A percentile compares a stretch with the other conserved stretches of the same genome.
Evolutionary conservation across 2,797 vertebrate species (phyloP).

Genomic region (Melanotaenia pygmaea): DNA sequence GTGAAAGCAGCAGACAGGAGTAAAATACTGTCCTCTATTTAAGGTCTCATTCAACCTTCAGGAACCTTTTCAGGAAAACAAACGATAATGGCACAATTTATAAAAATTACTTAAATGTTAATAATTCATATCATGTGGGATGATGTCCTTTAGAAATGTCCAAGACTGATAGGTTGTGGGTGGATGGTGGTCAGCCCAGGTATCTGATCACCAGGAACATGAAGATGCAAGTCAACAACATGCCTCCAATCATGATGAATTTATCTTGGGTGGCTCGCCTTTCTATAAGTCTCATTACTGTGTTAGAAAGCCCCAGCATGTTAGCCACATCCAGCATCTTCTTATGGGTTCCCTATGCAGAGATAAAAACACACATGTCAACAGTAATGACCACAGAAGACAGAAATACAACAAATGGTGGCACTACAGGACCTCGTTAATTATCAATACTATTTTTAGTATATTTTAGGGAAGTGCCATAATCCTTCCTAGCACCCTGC

Average conservation of each 20-base stretch:
- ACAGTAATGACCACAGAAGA: background rate
- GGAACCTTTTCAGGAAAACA: background rate
- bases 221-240: conserved; percentile 93
- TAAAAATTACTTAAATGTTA: conserved; percentile 32
- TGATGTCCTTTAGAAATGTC: conserved; percentile 58
- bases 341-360: conserved; percentile 91
- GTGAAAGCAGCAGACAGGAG: conserved; percentile 16
- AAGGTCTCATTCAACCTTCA: conserved; percentile 15
- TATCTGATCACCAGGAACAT: conserved; percentile 94
- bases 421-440: conserved; percentile 12
- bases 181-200: conserved; percentile 85
- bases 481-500: conserved; percentile 49
- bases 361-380: conserved; percentile 24
- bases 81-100: conserved; percentile 36
- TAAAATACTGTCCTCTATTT: conserved; percentile 59
- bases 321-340: conserved; percentile 98
- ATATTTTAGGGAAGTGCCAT: conserved; percentile 48
- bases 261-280: conserved; percentile 96
- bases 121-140: conserved; percentile 67
- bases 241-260: conserved; percentile 96
- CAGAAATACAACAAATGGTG: conserved; percentile 4
- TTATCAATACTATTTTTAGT: conserved; percentile 47
- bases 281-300: conserved; percentile 96
- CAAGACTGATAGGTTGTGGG: conserved; percentile 14
- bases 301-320: conserved; percentile 96